A percentile compares a stretch with the other conserved stretches of the same genome.
Evolutionary conservation across 2,888 invertebrate species (phyloP).

Genomic region (Aelia acuminata): DNA sequence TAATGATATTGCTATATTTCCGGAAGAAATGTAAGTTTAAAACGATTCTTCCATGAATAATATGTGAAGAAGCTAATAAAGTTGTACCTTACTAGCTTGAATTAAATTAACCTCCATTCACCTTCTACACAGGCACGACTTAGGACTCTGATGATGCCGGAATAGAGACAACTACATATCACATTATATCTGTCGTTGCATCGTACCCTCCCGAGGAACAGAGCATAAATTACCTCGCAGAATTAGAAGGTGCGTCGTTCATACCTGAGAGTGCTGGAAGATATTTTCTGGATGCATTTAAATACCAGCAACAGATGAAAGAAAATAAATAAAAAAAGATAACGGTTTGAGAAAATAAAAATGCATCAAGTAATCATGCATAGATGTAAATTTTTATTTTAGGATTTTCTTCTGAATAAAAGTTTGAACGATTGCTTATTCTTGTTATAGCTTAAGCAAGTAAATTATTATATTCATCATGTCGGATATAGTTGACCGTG

Average conservation of each 20-base stretch:
- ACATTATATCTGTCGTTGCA: not conserved
- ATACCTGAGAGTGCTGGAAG: not conserved
- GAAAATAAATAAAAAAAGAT: too few relatives aligned
- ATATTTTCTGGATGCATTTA: not conserved
- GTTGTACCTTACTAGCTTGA: not conserved
- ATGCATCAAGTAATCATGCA: too few relatives aligned
- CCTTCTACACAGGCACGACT: not conserved
- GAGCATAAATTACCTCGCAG: not conserved
- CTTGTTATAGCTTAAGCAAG: too few relatives aligned
- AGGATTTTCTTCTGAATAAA: too few relatives aligned
- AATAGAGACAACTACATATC: not conserved
- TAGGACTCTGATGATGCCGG: not conserved
- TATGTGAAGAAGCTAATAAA: not conserved
- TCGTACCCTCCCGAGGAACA: not conserved
- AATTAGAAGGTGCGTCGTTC: not conserved
- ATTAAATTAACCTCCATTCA: constrained; percentile 1
- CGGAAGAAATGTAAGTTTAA: not conserved
- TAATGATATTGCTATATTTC: not conserved
- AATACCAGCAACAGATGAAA: not conserved
- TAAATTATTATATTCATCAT: too few relatives aligned
- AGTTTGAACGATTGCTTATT: too few relatives aligned
- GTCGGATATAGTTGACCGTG: too few relatives aligned
- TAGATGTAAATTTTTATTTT: too few relatives aligned
- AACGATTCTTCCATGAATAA: not conserved
- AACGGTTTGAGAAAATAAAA: too few relatives aligned